Conservation (phyloP, 2,888 invertebrate genomes). For the Drosophila mayaguana region DNA sequence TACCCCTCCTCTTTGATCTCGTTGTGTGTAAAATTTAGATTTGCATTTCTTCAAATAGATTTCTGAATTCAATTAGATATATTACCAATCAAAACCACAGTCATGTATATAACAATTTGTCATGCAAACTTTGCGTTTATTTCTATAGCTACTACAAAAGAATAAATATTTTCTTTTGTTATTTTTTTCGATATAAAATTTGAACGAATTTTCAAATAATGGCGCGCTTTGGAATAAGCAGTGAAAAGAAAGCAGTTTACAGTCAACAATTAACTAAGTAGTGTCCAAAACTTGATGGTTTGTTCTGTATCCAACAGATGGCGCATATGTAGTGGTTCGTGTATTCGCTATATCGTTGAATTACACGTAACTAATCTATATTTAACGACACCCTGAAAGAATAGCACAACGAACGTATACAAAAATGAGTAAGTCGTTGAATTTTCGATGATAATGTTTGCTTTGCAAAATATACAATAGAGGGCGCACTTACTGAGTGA, state of each 20-base stretch:
- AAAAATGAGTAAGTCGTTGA: background rate
- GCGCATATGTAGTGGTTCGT: constrained; percentile 2
- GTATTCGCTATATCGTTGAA: background rate
- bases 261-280: background rate
- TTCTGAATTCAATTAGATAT: too few relatives aligned
- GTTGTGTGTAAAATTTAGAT: too few relatives aligned
- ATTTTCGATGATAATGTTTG: background rate
- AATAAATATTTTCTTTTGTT: too few relatives aligned
- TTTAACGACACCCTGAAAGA: background rate
- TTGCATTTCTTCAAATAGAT: background rate
- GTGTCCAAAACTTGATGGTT: rapidly evolving
- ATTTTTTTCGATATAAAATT: background rate
- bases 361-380: background rate
- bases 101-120: too few relatives aligned
- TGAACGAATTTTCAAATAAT: background rate
- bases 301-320: background rate
- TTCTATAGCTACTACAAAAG: too few relatives aligned
- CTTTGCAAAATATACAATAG: background rate
- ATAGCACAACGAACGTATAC: background rate
- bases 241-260: background rate
- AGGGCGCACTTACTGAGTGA: background rate
- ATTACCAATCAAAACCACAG: background rate
- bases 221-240: background rate
- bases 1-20: too few relatives aligned
- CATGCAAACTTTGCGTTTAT: too few relatives aligned